These are phyloP conservation scores for Jaculus jaculus DNA, from an alignment of 2,113 vertebrate genomes.

Conservation along the genomic window DNA sequence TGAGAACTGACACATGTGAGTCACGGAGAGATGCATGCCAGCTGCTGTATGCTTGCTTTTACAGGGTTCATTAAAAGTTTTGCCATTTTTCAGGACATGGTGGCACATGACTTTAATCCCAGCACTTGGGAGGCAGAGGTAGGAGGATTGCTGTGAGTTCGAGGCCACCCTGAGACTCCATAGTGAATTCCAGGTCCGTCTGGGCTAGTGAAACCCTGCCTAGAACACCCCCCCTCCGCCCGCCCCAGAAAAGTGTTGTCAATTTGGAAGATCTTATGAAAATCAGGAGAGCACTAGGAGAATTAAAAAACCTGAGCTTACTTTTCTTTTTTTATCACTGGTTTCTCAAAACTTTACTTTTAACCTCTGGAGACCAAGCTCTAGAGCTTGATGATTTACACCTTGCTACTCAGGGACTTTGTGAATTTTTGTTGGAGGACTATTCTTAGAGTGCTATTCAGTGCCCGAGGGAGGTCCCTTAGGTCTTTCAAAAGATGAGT, in stretches of 20 bases:
- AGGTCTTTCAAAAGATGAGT: slow-evolving; percentile 60
- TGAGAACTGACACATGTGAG: background rate
- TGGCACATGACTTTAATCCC: too few species aligned
- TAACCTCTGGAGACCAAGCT: slow-evolving; percentile 44
- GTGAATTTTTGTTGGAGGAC: background rate
- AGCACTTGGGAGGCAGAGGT: too few species aligned
- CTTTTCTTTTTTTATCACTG: background rate
- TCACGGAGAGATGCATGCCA: background rate
- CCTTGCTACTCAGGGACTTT: slow-evolving; percentile 50
- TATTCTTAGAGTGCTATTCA: slow-evolving; percentile 52
- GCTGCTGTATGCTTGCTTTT: background rate
- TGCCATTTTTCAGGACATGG: slow-evolving; percentile 11
- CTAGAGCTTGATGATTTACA: slow-evolving; percentile 50
- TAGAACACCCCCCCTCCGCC: too few species aligned
- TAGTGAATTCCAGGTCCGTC: too few species aligned
- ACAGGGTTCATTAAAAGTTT: slow-evolving; percentile 44
- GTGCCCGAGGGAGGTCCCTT: slow-evolving; percentile 50
- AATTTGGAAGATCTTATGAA: slow-evolving; percentile 60
- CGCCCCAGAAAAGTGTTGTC: slow-evolving; percentile 41
- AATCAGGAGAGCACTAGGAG: slow-evolving; percentile 27
- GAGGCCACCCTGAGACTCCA: too few species aligned
- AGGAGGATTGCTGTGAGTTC: too few species aligned
- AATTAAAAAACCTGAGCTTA: slow-evolving; percentile 51
- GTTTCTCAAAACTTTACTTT: slow-evolving; percentile 64
- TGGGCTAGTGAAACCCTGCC: too few species aligned